Evolutionary conservation across 2,888 invertebrate species (phyloP).

Genomic region (Apamea crenata): DNA sequence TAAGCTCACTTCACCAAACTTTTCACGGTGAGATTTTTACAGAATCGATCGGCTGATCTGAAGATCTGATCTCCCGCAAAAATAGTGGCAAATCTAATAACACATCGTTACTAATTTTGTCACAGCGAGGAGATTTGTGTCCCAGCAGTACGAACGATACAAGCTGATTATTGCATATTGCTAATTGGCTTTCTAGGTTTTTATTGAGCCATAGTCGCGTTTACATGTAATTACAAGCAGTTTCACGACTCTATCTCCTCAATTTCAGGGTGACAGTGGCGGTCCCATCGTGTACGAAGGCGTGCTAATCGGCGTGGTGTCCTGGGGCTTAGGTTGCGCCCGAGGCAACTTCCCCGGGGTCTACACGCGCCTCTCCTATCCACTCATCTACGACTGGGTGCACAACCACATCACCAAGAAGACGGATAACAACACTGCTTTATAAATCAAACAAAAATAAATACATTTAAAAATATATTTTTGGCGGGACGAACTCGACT

Average conservation of each 20-base stretch:
- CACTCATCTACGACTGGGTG: slow-evolving; percentile 84
- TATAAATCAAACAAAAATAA: slow-evolving; percentile 43
- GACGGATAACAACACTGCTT: slow-evolving; percentile 61
- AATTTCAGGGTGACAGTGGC: slow-evolving; percentile 87
- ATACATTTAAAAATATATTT: neutral
- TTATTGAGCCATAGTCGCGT: neutral
- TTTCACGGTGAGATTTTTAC: too few species aligned
- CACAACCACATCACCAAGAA: slow-evolving; percentile 75
- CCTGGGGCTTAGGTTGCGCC: slow-evolving; percentile 88
- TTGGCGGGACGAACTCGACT: neutral
- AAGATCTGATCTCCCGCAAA: neutral
- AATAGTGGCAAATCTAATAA: neutral
- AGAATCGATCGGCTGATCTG: too few species aligned
- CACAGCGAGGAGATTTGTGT: neutral
- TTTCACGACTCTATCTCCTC: neutral
- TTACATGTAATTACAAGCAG: neutral
- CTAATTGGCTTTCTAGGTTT: neutral
- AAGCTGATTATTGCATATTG: neutral
- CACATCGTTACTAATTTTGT: neutral
- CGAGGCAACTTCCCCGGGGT: slow-evolving; percentile 89
- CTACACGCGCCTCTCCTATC: slow-evolving; percentile 84
- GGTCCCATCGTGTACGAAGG: slow-evolving; percentile 88
- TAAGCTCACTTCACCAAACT: too few species aligned
- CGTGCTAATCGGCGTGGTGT: slow-evolving; percentile 86
- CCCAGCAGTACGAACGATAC: neutral